Percentiles rank a stretch among this genome's conserved stretches.
phyloP scores from a whole-genome alignment of 1,140 invertebrate genomes.

The Monomorium pharaonis region DNA sequence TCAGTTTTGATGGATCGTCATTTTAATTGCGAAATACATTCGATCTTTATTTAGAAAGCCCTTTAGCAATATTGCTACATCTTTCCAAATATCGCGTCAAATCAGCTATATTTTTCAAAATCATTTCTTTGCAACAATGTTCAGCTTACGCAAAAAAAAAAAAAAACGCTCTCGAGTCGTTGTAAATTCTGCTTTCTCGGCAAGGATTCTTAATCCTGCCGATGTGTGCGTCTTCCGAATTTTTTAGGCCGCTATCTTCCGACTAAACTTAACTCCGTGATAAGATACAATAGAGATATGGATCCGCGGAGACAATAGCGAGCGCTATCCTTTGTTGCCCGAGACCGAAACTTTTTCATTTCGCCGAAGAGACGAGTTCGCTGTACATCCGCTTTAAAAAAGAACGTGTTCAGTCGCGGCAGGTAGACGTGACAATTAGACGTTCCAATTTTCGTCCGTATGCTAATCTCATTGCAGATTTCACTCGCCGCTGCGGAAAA shows the following conservation, averaged over 20 bases:
- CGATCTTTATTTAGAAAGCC: background rate
- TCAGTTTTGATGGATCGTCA: constrained; percentile 9
- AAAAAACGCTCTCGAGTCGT: background rate
- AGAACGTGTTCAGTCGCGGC: constrained; percentile 17
- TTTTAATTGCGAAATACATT: background rate
- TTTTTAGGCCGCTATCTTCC: background rate
- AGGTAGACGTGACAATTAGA: constrained; percentile 66
- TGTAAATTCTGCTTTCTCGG: background rate
- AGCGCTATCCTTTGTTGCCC: constrained; percentile 39
- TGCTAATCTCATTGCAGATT: constrained; percentile 12
- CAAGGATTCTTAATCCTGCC: background rate
- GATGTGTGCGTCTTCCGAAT: background rate
- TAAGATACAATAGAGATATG: constrained; percentile 54
- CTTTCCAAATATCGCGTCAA: background rate
- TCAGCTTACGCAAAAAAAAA: background rate
- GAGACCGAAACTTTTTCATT: constrained; percentile 23
- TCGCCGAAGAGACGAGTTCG: background rate
- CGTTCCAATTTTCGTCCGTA: constrained; percentile 52
- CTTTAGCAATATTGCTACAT: background rate
- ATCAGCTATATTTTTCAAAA: background rate
- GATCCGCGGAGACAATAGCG: constrained; percentile 59
- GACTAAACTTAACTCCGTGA: background rate
- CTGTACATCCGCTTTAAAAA: constrained; percentile 63
- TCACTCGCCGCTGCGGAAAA: constrained; percentile 19
- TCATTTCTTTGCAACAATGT: background rate